Evolutionary conservation across 2,113 vertebrate species (phyloP).

Genomic region (Hyperopisus bebe): DNA sequence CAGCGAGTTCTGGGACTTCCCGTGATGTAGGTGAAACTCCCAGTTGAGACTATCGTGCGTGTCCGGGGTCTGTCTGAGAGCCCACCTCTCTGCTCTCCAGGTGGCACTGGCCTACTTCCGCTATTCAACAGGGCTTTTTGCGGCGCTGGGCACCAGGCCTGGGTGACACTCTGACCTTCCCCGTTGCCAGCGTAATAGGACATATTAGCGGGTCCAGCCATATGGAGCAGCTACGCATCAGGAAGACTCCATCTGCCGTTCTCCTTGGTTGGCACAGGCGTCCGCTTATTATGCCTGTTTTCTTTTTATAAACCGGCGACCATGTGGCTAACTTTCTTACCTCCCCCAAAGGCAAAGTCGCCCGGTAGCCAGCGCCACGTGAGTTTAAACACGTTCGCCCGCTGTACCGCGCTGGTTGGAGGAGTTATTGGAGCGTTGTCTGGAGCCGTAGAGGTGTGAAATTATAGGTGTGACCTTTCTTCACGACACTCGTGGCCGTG

Average conservation of each 20-base stretch:
- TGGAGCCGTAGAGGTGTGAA: not conserved
- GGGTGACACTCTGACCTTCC: slow-evolving; percentile 4
- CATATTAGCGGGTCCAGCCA: slow-evolving; percentile 42
- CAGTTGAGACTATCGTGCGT: not conserved
- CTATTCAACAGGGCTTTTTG: not conserved
- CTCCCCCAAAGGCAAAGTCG: slow-evolving; percentile 8
- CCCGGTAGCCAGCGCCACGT: not conserved
- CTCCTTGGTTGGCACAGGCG: slow-evolving; percentile 37
- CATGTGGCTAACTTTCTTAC: slow-evolving; percentile 13
- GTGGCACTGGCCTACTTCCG: not conserved
- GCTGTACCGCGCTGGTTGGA: not conserved
- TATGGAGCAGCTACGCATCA: slow-evolving; percentile 46
- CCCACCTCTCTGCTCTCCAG: not conserved
- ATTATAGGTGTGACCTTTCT: not conserved
- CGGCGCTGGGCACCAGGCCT: not conserved
- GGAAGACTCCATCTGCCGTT: slow-evolving; percentile 47
- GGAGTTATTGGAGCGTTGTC: not conserved
- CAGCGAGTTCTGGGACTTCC: not conserved
- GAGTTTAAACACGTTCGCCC: not conserved
- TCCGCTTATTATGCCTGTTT: slow-evolving; percentile 32
- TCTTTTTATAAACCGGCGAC: slow-evolving; percentile 36
- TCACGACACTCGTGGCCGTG: not conserved
- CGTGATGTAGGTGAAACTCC: not conserved
- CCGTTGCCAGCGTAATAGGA: slow-evolving; percentile 39
- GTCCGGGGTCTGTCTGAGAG: not conserved